Evolutionary conservation across 2,113 vertebrate species (phyloP).

Genomic region (Seriola quinqueradiata): DNA sequence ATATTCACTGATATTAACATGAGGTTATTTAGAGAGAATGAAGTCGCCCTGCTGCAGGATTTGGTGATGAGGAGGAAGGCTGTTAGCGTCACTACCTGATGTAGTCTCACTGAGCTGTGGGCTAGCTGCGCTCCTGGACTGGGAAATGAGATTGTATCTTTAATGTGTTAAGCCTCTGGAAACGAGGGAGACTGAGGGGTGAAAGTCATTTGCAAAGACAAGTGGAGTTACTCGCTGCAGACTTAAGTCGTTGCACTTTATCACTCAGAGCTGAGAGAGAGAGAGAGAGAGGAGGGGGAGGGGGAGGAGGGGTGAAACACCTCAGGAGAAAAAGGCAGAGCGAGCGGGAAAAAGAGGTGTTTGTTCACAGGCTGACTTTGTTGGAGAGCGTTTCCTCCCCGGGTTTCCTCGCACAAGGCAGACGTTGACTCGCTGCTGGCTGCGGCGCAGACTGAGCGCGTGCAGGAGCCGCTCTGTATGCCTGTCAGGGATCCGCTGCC

Average conservation of each 20-base stretch:
- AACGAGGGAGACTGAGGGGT: slow-evolving; percentile 57
- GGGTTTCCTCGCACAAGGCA: slow-evolving; percentile 71
- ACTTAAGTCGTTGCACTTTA: slow-evolving; percentile 54
- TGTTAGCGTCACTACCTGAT: slow-evolving; percentile 34
- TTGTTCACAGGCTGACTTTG: slow-evolving; percentile 76
- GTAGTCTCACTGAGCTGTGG: slow-evolving; percentile 27
- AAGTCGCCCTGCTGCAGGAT: neutral
- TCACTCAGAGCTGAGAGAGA: slow-evolving; percentile 34
- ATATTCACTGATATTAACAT: neutral
- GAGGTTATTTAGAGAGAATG: slow-evolving; percentile 6
- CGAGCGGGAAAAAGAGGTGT: slow-evolving; percentile 67
- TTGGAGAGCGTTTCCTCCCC: slow-evolving; percentile 67
- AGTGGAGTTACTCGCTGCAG: slow-evolving; percentile 56
- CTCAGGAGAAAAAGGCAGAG: slow-evolving; percentile 44
- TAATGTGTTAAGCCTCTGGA: slow-evolving; percentile 68
- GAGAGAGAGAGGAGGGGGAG: neutral
- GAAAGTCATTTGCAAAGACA: slow-evolving; percentile 74
- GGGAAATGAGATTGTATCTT: slow-evolving; percentile 64
- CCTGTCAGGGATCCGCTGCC: slow-evolving; percentile 65
- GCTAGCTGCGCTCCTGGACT: slow-evolving; percentile 36
- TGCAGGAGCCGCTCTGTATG: slow-evolving; percentile 78
- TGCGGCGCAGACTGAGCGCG: slow-evolving; percentile 56
- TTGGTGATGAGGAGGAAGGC: slow-evolving; percentile 12
- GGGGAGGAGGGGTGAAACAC: slow-evolving; percentile 21
- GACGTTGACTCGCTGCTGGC: slow-evolving; percentile 68